These are phyloP conservation scores for Dendrolimus kikuchii DNA, from an alignment of 1,140 invertebrate species.

Conservation along the genomic window DNA sequence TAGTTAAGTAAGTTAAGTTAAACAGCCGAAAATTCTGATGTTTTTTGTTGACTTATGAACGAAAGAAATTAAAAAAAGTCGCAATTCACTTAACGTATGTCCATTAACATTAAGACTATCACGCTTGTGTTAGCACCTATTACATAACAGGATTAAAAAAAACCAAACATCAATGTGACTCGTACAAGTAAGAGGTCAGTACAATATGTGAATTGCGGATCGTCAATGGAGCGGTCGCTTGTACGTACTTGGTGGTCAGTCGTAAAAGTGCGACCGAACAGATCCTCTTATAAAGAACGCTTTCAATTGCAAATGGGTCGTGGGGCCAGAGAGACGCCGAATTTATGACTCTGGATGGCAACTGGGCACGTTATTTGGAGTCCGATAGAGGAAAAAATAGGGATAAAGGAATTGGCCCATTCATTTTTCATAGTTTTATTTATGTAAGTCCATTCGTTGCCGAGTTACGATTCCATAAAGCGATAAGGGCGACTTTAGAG, in stretches of 20 bases:
- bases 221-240: no score
- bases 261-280: slow-evolving; percentile 60
- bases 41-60: no score
- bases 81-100: no score
- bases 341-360: slow-evolving; percentile 53
- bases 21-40: no score
- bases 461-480: slow-evolving; percentile 34
- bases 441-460: slow-evolving; percentile 31
- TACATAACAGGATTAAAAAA: no score
- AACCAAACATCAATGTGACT: no score
- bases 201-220: no score
- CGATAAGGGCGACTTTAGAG: not conserved
- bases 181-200: no score
- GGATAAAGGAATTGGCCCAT: slow-evolving; percentile 39
- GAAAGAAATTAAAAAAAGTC: no score
- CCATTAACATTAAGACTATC: no score
- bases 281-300: slow-evolving; percentile 63
- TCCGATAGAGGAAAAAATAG: slow-evolving; percentile 33
- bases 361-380: slow-evolving; percentile 49
- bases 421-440: slow-evolving; percentile 43
- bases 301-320: slow-evolving; percentile 67
- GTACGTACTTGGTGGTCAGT: slow-evolving; percentile 4
- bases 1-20: no score
- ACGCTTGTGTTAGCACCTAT: no score
- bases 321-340: slow-evolving; percentile 39